Percentiles rank a stretch among this genome's conserved stretches.
These are phyloP conservation scores for Ciconia maguari DNA, from an alignment of 2,113 vertebrate genomes.

Conservation along the genomic window DNA sequence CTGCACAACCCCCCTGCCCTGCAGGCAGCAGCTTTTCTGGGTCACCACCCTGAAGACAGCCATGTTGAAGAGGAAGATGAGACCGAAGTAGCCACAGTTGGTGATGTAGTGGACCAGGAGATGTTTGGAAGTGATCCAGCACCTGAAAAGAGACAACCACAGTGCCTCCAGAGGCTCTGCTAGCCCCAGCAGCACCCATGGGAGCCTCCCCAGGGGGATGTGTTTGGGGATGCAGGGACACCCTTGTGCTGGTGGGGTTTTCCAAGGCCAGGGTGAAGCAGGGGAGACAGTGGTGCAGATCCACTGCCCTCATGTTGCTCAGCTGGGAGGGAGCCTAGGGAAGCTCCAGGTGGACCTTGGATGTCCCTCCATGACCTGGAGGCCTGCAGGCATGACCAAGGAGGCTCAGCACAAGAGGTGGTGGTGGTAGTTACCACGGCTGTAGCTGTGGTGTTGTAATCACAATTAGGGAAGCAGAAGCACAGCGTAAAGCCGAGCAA, in stretches of 20 bases:
- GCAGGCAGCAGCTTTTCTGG: conserved; percentile 71
- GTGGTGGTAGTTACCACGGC: neutral
- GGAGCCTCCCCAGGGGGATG: neutral
- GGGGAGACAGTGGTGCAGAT: accelerated
- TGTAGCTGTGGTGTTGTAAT: neutral
- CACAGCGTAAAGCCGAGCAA: accelerated
- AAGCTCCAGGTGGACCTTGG: neutral
- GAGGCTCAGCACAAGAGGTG: neutral
- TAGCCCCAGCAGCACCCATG: neutral
- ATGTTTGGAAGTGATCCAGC: conserved; percentile 77
- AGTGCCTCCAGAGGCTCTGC: neutral
- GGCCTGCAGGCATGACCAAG: neutral
- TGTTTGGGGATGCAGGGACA: neutral
- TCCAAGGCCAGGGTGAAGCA: neutral
- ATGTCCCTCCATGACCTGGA: neutral
- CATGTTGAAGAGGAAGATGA: conserved; percentile 77
- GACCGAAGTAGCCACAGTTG: conserved; percentile 76
- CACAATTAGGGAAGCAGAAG: neutral
- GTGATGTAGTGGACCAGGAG: conserved; percentile 69
- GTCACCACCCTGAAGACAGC: conserved; percentile 69
- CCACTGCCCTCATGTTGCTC: accelerated
- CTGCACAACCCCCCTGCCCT: neutral
- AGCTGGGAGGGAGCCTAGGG: neutral
- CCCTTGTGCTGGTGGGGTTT: neutral
- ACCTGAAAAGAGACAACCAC: conserved; percentile 56